Evolutionary conservation across 2,797 vertebrate genomes (phyloP).

Genomic region (Caiman crocodilus): DNA sequence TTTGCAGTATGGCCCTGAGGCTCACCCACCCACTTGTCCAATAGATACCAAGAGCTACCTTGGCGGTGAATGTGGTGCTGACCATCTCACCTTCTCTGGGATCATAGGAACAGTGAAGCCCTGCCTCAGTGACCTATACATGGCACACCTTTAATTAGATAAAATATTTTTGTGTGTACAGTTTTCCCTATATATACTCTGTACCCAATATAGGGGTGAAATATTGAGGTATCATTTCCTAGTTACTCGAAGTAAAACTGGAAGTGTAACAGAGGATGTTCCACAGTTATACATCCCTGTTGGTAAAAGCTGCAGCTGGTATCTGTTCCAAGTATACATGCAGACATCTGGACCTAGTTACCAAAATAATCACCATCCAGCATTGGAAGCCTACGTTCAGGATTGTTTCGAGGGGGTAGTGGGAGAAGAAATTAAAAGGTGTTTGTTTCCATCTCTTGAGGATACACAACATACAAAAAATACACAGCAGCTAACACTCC

Average conservation of each 20-base stretch:
- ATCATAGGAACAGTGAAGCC: too few species aligned
- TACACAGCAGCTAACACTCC: neutral
- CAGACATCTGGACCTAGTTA: neutral
- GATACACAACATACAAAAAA: neutral
- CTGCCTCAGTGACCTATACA: too few species aligned
- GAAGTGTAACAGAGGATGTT: neutral
- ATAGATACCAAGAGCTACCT: too few species aligned
- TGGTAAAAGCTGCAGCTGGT: neutral
- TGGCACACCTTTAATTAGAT: neutral
- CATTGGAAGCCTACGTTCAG: neutral
- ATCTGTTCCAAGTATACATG: neutral
- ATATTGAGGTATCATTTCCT: neutral
- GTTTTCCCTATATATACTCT: neutral
- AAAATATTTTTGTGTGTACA: neutral
- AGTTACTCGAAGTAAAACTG: neutral
- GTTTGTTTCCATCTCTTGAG: neutral
- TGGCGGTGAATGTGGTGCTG: too few species aligned
- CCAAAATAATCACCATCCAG: neutral
- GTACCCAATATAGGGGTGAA: neutral
- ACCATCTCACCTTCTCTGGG: too few species aligned
- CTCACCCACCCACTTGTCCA: too few species aligned
- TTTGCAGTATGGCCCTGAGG: too few species aligned
- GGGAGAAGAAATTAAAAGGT: neutral
- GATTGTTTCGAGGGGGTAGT: neutral
- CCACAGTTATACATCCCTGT: neutral